These are phyloP conservation scores for Poliocrania exsul DNA, from an alignment of 2,797 vertebrate genomes.

Conservation along the genomic window DNA sequence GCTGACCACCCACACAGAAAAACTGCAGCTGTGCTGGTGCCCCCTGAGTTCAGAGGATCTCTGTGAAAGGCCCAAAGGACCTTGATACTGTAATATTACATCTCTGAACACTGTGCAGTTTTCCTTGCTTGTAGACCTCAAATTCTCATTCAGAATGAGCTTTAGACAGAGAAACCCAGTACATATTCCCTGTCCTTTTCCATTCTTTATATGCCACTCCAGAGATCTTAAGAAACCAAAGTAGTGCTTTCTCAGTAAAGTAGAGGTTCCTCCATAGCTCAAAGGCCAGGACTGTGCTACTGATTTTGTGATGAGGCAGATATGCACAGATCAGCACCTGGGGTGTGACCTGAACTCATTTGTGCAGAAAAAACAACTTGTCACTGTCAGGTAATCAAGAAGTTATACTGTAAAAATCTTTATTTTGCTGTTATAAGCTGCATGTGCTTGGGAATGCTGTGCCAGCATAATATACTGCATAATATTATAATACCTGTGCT, in stretches of 20 bases:
- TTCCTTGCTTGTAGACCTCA: not conserved
- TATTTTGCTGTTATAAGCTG: not conserved
- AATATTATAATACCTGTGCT: not conserved
- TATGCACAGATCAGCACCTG: not conserved
- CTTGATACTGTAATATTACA: not conserved
- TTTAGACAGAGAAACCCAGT: not conserved
- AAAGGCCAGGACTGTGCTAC: not conserved
- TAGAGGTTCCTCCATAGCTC: not conserved
- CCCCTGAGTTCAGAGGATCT: not conserved
- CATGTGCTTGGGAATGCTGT: not conserved
- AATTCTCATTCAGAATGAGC: not conserved
- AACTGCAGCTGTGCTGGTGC: fast-evolving
- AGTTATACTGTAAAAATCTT: not conserved
- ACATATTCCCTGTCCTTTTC: not conserved
- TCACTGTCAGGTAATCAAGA: not conserved
- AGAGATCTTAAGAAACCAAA: not conserved
- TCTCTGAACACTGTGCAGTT: not conserved
- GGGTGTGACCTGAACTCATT: not conserved
- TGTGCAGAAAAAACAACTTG: not conserved
- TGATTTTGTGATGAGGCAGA: not conserved
- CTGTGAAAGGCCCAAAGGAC: not conserved
- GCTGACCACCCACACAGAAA: not conserved
- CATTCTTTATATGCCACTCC: not conserved
- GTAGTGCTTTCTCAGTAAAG: not conserved
- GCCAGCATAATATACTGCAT: not conserved